Percentiles rank a stretch among this genome's conserved stretches.
Conservation (phyloP, 2,797 vertebrate species). For the Crypturellus tataupa region DNA sequence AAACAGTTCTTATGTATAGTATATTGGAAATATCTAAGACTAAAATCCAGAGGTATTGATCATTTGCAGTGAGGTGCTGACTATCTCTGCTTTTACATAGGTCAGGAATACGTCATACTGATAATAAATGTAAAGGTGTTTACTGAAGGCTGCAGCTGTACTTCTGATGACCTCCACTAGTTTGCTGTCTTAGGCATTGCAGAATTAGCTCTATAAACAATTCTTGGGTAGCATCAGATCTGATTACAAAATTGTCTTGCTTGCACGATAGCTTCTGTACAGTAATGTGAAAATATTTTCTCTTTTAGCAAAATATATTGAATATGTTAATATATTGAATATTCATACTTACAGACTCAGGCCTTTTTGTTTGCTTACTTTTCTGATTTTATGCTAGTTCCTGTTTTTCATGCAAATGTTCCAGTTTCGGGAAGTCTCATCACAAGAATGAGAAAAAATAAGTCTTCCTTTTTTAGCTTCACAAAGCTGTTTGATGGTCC, state of each 20-base stretch:
- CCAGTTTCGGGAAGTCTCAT: not conserved
- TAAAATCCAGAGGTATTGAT: not conserved
- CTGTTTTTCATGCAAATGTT: not conserved
- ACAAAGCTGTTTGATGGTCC: not conserved
- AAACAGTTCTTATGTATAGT: not conserved
- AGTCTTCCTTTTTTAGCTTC: not conserved
- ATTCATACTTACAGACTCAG: not conserved
- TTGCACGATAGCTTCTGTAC: constrained; percentile 18
- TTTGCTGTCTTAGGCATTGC: not conserved
- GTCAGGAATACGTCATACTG: not conserved
- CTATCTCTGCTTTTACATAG: not conserved
- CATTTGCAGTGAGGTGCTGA: not conserved
- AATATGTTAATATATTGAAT: not conserved
- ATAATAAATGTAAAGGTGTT: not conserved
- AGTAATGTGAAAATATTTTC: not conserved
- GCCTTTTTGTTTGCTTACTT: not conserved
- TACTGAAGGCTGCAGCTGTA: not conserved
- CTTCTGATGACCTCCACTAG: not conserved
- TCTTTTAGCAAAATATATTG: not conserved
- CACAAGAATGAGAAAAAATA: not conserved
- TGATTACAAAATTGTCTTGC: not conserved
- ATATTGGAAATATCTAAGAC: accelerated
- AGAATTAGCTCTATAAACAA: not conserved
- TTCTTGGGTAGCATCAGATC: not conserved
- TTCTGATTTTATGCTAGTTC: not conserved